A percentile compares a stretch with the other conserved stretches of the same genome.
Evolutionary conservation across 2,113 vertebrate species (phyloP).

Genomic region (Mormoops blainvillei): DNA sequence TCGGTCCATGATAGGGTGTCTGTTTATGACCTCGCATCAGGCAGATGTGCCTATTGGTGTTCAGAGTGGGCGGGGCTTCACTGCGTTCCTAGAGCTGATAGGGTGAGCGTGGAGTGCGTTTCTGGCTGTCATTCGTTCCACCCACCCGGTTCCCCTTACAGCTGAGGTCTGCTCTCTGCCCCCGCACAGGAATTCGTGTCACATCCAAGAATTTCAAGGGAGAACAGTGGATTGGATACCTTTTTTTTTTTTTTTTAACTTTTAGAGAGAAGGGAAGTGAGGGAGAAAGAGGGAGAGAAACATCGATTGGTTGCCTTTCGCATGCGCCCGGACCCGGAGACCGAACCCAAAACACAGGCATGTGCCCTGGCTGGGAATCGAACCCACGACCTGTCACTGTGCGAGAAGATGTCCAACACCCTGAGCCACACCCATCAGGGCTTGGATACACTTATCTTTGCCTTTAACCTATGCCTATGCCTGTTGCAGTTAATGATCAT

Average conservation of each 20-base stretch:
- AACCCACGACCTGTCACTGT: too few species aligned
- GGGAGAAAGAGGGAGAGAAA: neutral
- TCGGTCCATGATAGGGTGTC: rapidly evolving
- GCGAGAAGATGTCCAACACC: too few species aligned
- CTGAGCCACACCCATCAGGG: too few species aligned
- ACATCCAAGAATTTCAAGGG: neutral
- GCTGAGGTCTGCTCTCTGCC: neutral
- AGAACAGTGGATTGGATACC: neutral
- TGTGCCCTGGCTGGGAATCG: too few species aligned
- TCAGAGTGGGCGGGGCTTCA: too few species aligned
- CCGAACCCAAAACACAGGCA: too few species aligned
- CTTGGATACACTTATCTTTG: neutral
- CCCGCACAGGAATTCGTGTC: neutral
- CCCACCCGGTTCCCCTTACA: neutral
- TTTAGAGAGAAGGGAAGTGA: neutral
- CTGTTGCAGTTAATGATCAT: neutral
- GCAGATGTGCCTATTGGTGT: rapidly evolving
- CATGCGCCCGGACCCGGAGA: too few species aligned
- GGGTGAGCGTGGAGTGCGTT: rapidly evolving
- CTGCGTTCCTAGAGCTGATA: rapidly evolving
- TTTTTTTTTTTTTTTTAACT: neutral
- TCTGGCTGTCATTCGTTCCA: neutral
- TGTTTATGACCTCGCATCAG: neutral
- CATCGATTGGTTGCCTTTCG: too few species aligned
- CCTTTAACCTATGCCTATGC: neutral